Evolutionary conservation across 2,888 invertebrate genomes (phyloP), one percentile per base, ranked within the genome.

Genomic region (Ephialtes manifestator): DNA sequence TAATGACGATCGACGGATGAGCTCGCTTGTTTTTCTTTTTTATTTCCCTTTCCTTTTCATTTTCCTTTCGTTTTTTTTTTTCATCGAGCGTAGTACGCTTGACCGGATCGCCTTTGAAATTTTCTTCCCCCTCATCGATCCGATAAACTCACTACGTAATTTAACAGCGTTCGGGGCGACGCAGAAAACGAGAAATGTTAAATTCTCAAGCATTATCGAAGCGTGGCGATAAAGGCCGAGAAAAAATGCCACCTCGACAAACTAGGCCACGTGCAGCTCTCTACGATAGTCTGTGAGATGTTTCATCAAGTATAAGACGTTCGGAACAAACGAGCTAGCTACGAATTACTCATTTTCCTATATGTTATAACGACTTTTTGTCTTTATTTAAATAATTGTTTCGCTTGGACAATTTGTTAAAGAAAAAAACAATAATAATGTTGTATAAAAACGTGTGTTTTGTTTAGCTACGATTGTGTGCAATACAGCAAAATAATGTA

Each of bases 201-300:
- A 89, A 85, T 82, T 86, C 80, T 86, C 80, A 77, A 70, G 18
- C 39, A 80, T 72, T 82, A 71, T 51, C 83, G 83, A 80, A 80
- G 76, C 60, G 51, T 51, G 51, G 51, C 76, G 80, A 85, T 85
- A 85, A 83, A 76, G 78, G 18, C 15, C 13, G 39, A 13, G 20
- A 70, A 60, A 70, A 65, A 67, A 82, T 63, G 86, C 82, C 43
- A 83, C 71, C 60, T 83, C 80, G 82, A 84, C 55, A 80, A 89
- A 90, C 88, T 90, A 89, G 90, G 90, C 88, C 89, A 90, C 90
- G 91, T 89, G 90, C 87, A 85, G 87, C 80, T 71, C 80, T 71
- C 78, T 71, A 86, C 76, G 87, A 87, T 88, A 89, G 86, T 89
- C 75, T 74, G 58, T 53, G 63, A 77, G 65, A 74, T 65, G 77